Evolutionary conservation across 2,113 vertebrate species (phyloP).

Genomic region (Aepyceros melampus): DNA sequence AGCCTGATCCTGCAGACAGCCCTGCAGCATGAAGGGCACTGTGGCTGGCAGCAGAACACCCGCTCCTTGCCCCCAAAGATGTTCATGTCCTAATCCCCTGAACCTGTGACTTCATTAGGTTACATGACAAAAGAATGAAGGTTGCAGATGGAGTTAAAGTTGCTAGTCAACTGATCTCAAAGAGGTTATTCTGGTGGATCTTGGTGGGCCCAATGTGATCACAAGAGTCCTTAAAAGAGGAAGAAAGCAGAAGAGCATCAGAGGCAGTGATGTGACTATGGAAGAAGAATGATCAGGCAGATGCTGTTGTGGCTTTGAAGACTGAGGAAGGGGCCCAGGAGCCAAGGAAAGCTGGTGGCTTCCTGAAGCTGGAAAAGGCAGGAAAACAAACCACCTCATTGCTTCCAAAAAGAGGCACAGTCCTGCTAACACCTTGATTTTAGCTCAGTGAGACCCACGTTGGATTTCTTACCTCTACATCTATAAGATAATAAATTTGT

Average conservation of each 20-base stretch:
- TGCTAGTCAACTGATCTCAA: neutral
- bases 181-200: neutral
- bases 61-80: neutral
- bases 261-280: neutral
- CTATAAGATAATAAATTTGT: neutral
- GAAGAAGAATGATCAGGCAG: neutral
- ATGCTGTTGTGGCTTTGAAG: neutral
- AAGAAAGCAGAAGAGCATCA: neutral
- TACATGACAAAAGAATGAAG: slow-evolving; percentile 26
- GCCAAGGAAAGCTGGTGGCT: neutral
- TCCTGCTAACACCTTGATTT: neutral
- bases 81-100: neutral
- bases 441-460: neutral
- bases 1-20: neutral
- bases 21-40: neutral
- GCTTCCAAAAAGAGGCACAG: neutral
- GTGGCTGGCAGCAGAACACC: neutral
- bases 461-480: neutral
- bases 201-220: neutral
- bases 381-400: neutral
- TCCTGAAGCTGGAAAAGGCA: neutral
- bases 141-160: neutral
- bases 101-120: neutral
- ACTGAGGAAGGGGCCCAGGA: neutral
- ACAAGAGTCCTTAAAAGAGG: neutral